Base-by-base conservation (phyloP, 2,113 vertebrate species). In the Pica pica region DNA sequence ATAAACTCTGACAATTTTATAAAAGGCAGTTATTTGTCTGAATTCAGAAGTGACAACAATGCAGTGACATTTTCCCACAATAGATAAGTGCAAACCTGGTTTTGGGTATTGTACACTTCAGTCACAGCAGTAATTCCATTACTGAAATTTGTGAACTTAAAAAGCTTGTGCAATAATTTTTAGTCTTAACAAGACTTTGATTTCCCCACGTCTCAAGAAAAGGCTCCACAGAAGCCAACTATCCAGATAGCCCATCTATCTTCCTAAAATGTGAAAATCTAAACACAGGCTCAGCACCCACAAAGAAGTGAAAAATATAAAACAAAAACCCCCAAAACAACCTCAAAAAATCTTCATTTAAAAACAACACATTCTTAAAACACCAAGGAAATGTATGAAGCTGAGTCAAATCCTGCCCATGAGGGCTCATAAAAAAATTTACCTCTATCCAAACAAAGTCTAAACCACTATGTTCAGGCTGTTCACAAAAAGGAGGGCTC, bases 1-100 rank as follows among this genome's bases (percentile, higher is more conserved):
- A 84, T 89, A 96, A 94, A 95, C 33, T 50, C 35, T 53, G 67
- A 90, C 31, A 69, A 94, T 82, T 96, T 89, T 76, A 82, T 84
- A 87, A 95, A 87, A 74, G 90, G 90, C 56, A 91, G 30, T 57
- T 93, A 81, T 93, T 93, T 92, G 71, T 57, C 89, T 73, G 30
- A 30, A 35, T 85, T 95, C 73, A 93, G 81, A 92, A 89, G 44
- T 15, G 49, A 76, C 53, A 84, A 86, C 47, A 96, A 92, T 86
- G 56, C 69, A 80, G 49, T 56, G 71, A 75, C 61, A 67, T 93
- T 94, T 87, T 95, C 81, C 76, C 92, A 91, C 67, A 85, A 86
- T 2, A 94, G 46, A 2, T 64, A 91, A 94, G 70, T 37, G n/a
- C 63, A 93, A 87, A 59, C 13, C 63, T 68, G 21, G 9, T 47